These are phyloP conservation scores for Oligia strigilis DNA, from an alignment of 2,888 invertebrate genomes.

Conservation along the genomic window DNA sequence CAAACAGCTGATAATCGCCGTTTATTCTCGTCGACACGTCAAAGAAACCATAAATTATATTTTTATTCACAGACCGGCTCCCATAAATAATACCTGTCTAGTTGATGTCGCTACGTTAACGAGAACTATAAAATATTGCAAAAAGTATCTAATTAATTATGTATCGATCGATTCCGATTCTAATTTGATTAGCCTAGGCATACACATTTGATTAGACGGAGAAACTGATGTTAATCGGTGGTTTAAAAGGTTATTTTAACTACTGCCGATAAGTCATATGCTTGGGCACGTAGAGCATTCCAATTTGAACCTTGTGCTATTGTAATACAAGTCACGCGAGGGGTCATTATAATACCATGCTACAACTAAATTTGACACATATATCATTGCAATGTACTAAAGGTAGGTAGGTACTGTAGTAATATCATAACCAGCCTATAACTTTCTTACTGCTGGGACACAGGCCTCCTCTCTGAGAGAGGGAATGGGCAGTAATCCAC, in stretches of 20 bases:
- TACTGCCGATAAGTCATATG: neutral
- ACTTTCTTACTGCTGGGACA: neutral
- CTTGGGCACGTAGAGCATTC: neutral
- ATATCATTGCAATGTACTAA: neutral
- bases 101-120: conserved; percentile 38
- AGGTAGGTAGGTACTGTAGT: neutral
- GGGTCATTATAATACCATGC: neutral
- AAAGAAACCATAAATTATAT: conserved; percentile 62
- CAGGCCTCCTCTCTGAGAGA: neutral
- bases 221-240: conserved; percentile 15
- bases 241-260: conserved; percentile 11
- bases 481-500: neutral
- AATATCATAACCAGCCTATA: neutral
- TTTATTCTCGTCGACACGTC: conserved; percentile 56
- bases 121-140: conserved; percentile 41
- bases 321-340: conserved; percentile 1
- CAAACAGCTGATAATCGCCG: conserved; percentile 43
- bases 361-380: too few species aligned
- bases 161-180: conserved; percentile 33
- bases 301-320: conserved; percentile 2
- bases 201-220: conserved; percentile 22
- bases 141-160: conserved; percentile 50
- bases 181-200: conserved; percentile 52
- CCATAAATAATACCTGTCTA: conserved; percentile 56
- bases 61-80: conserved; percentile 57